Base-by-base conservation (phyloP, 1,140 invertebrate genomes). In the Trypoxylus dichotomus region DNA sequence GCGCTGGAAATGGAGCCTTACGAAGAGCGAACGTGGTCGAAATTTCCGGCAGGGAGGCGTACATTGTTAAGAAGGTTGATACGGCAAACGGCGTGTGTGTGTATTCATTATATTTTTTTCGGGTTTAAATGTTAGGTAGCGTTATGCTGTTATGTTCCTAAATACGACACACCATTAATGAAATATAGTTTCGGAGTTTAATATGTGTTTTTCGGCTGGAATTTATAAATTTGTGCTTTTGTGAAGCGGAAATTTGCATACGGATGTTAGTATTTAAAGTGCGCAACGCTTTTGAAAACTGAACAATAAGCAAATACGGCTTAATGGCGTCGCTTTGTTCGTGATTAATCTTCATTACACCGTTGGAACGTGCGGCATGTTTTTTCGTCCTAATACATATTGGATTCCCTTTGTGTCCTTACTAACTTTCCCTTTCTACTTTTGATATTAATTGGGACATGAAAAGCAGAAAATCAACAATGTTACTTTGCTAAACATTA, bases 61-160 rank as follows among this genome's bases (percentile, higher is more conserved):
- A 42, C 37, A 73, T 73, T 73, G 71, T 73, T 73, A 73, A 73
- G 37, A 25, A 73, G 71, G 71, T 25, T 37, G 71, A 73, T 73
- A 73, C 71, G n/a, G 71, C 32, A 73, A 73, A 42, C 32, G 25
- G n/a, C 8, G 29, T 73, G 21, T 63, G 21, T 24, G 21, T 63
- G 19, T 25, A 63, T 63, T 63, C 60, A 63, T 63, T 63, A 24
- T 63, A 63, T 63, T 63, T 63, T 63, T 27, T 63, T 63, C 6
- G 60, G 6, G 6, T 63, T 63, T 63, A 63, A 63, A 63, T 63
- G 60, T 24, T 63, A 63, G 60, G 60, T 63, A 63, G 5, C 60
- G 54, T 58, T 63, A 11, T 6, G 5, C 10, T 24, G 60, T 11
- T 63, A 24, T 13, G 60, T 27, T 11, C 60, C 19, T 63, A 13